phyloP scores from a whole-genome alignment of 2,113 vertebrate species.

The Setophaga kirtlandii region DNA sequence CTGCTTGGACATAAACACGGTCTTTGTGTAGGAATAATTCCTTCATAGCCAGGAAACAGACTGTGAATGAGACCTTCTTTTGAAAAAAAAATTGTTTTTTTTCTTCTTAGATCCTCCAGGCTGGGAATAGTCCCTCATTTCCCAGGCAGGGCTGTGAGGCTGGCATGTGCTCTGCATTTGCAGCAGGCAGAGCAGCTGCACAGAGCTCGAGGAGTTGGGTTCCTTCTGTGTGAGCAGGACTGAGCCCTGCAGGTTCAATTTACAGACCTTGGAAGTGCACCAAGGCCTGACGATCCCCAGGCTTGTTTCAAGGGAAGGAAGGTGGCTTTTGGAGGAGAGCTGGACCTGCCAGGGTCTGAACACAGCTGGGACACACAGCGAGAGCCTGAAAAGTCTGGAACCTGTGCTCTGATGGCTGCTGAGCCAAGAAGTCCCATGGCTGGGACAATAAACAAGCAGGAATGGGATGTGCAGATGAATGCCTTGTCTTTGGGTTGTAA shows the following conservation, averaged over 20 bases:
- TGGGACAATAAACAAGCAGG: conserved; percentile 47
- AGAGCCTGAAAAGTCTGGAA: conserved; percentile 36
- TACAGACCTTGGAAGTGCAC: conserved; percentile 21
- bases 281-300: not conserved
- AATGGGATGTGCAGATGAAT: not conserved
- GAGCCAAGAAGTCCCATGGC: conserved; percentile 25
- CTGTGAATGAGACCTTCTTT: not conserved
- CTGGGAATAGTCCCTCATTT: not conserved
- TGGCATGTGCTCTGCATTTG: conserved; percentile 12
- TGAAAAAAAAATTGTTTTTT: not conserved
- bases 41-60: not conserved
- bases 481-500: not conserved
- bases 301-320: conserved; percentile 8
- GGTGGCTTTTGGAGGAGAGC: not conserved
- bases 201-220: not conserved
- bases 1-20: not conserved
- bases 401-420: not conserved
- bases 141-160: not conserved
- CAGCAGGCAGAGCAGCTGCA: not conserved
- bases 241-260: conserved; percentile 14
- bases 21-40: conserved; percentile 8
- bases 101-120: not conserved
- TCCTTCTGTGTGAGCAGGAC: not conserved
- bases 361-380: conserved; percentile 34
- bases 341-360: conserved; percentile 20